Percentiles rank a stretch among this genome's conserved stretches.
Conservation (phyloP, 2,113 vertebrate species). For the Catagonus wagneri region DNA sequence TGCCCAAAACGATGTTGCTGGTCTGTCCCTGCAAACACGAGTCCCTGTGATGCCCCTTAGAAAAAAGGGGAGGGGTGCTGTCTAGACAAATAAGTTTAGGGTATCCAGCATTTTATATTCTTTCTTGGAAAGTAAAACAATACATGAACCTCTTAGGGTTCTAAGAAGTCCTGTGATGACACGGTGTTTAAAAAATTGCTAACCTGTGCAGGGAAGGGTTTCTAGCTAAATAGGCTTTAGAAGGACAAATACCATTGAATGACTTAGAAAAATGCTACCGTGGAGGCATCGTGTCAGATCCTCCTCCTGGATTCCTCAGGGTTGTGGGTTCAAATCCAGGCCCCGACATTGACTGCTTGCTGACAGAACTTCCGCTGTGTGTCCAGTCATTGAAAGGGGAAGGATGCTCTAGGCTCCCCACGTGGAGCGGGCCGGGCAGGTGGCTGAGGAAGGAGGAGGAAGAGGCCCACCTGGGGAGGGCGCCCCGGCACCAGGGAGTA, state of each 20-base stretch:
- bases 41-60: not conserved
- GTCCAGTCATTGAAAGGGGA: not conserved
- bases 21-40: not conserved
- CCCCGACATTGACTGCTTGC: not conserved
- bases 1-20: not conserved
- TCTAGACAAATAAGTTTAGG: not conserved
- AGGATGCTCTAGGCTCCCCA: not conserved
- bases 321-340: not conserved
- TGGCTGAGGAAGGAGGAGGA: not conserved
- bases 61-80: not conserved
- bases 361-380: not conserved
- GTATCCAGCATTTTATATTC: not conserved
- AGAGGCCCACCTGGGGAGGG: not conserved
- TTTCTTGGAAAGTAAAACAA: not conserved
- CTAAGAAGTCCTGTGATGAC: not conserved
- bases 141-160: too few relatives aligned
- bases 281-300: too few relatives aligned
- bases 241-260: not conserved
- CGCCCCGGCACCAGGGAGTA: not conserved
- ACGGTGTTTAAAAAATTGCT: not conserved
- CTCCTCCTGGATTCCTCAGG: not conserved
- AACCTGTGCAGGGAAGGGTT: not conserved
- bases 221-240: not conserved
- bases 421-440: not conserved
- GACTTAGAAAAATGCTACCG: accelerated